Evolutionary conservation across 2,797 vertebrate species (phyloP), one percentile per base, ranked within the genome.

Genomic region (Poliocrania exsul): DNA sequence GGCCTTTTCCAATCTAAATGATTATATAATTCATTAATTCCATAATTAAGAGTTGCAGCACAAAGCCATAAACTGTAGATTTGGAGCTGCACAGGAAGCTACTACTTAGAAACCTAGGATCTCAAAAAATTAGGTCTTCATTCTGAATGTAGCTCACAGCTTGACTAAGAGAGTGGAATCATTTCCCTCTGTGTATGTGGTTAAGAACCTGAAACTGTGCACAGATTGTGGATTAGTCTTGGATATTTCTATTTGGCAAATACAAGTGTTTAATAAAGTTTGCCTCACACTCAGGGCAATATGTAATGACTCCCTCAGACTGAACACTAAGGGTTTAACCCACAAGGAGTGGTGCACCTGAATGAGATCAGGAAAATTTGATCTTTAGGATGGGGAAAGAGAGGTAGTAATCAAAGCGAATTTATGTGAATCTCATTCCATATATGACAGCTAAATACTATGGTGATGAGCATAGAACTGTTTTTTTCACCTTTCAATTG

Each of bases 401-500:
- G 28, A 81, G 54, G 31, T 44, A 83, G 49, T 13, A 91, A 57
- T 72, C 61, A 91, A 92, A 96, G 50, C 10, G 91, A 92, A 94
- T 81, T 91, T 85, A 71, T 84, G 44, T 70, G 77, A 75, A 70
- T 94, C 74, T 81, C 62, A 47, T 86, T 88, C 75, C 91, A 23
- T 56, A 23, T 57, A 75, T 93, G 80, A 62, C 82, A 80, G 90
- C 70, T 94, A 93, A 93, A 81, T 83, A 79, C 79, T 84, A n/a
- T 73, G 47, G 79, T 73, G 77, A 94, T 95, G 82, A 80, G 73
- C 53, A 90, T 25, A 83, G 77, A 93, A 84, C 70, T 67, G 47
- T 0, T 77, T 89, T 89, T 93, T 96, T 92, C 70, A 88, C 53
- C 56, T 79, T 88, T 75, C 90, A 81, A 93, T 95, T 95, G 95